These are phyloP conservation scores for Bujurquina vittata DNA, from an alignment of 2,113 vertebrate genomes.

Conservation along the genomic window DNA sequence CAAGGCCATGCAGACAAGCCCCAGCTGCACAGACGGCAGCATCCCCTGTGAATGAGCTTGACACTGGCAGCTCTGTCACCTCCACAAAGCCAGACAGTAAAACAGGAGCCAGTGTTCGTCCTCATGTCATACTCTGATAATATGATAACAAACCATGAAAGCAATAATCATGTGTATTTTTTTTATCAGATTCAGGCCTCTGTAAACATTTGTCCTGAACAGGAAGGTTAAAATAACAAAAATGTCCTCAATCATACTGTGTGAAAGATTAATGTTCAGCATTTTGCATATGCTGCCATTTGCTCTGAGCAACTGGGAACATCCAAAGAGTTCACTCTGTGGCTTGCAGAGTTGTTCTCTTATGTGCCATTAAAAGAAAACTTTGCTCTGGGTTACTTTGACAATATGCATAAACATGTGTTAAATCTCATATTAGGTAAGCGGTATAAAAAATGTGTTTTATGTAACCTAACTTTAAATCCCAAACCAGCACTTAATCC, in stretches of 20 bases:
- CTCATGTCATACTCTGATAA: constrained; percentile 22
- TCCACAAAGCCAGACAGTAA: constrained; percentile 20
- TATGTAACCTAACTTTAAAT: constrained; percentile 3
- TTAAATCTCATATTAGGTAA: constrained; percentile 2
- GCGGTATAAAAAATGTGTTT: neutral
- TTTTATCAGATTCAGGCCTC: neutral
- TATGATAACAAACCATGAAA: constrained; percentile 22
- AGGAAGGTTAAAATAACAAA: neutral
- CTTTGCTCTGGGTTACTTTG: constrained; percentile 12
- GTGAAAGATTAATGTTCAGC: constrained; percentile 4
- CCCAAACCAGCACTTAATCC: neutral
- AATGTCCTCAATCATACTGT: neutral
- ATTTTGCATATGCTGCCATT: constrained; percentile 1
- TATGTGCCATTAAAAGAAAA: neutral
- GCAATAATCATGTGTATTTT: constrained; percentile 8
- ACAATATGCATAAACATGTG: neutral
- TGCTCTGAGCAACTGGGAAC: neutral
- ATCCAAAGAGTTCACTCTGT: constrained; percentile 1
- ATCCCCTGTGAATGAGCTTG: constrained; percentile 2
- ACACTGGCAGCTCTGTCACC: constrained; percentile 51
- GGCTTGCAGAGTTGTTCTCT: neutral
- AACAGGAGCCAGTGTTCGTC: constrained; percentile 41
- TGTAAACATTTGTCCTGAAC: constrained; percentile 35
- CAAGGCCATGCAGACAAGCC: constrained; percentile 38
- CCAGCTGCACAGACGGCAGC: constrained; percentile 41